These are phyloP conservation scores for Polypedilum vanderplanki DNA, from an alignment of 1,140 invertebrate genomes.

Conservation along the genomic window DNA sequence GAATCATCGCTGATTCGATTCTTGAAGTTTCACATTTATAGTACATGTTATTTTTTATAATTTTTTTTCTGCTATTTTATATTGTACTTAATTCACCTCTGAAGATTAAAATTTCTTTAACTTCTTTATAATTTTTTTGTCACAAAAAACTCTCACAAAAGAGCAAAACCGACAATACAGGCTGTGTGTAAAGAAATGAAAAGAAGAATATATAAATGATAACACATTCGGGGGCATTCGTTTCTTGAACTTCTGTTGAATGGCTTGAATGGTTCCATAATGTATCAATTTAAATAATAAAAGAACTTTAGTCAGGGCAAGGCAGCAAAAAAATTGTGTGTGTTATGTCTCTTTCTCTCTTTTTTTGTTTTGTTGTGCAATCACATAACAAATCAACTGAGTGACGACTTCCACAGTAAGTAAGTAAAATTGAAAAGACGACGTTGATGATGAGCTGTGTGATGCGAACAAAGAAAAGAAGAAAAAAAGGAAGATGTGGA, in stretches of 20 bases:
- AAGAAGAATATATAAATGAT: not conserved
- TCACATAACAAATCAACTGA: constrained; percentile 24
- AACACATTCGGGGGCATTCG: constrained; percentile 15
- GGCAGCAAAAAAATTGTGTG: not conserved
- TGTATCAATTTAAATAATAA: constrained; percentile 27
- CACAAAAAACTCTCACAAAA: not conserved
- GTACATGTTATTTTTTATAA: too few relatives aligned
- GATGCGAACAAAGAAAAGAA: not conserved
- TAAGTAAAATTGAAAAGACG: not conserved
- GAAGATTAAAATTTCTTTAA: not conserved
- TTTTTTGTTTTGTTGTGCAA: constrained; percentile 23
- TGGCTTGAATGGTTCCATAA: constrained; percentile 14
- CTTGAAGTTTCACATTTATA: too few relatives aligned
- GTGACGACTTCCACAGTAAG: constrained; percentile 9
- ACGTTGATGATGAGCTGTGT: not conserved
- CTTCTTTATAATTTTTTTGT: not conserved
- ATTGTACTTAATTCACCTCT: too few relatives aligned
- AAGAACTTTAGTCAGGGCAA: constrained; percentile 23
- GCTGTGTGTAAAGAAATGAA: not conserved
- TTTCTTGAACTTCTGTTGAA: constrained; percentile 18
- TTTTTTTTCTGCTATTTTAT: too few relatives aligned
- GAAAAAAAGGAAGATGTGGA: not conserved
- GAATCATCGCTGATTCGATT: too few relatives aligned
- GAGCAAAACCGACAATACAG: not conserved
- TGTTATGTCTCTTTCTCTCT: not conserved